Conservation (phyloP, 2,797 vertebrate species). For the Gallirallus australis region DNA sequence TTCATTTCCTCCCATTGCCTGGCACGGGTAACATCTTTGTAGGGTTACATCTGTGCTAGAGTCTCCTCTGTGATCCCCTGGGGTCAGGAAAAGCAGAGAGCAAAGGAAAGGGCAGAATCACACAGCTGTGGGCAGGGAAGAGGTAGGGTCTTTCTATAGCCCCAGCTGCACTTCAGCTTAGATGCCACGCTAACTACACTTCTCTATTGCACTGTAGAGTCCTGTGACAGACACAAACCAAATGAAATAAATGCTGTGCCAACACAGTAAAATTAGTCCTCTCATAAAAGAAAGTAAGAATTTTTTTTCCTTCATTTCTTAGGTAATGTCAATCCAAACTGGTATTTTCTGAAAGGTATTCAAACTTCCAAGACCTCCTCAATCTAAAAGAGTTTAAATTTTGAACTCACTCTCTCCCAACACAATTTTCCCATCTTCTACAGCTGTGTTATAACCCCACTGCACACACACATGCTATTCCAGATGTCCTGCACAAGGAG, state of each 20-base stretch:
- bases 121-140: rapidly evolving
- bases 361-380: background rate
- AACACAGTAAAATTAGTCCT: background rate
- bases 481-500: background rate
- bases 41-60: background rate
- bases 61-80: background rate
- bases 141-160: no score
- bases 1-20: background rate
- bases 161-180: background rate
- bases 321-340: background rate
- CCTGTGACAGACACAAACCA: background rate
- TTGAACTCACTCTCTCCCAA: background rate
- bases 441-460: rapidly evolving
- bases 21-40: background rate
- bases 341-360: background rate
- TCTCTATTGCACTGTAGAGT: background rate
- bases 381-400: background rate
- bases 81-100: background rate
- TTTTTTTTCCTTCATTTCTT: background rate
- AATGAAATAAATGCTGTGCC: background rate
- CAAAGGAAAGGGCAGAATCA: background rate
- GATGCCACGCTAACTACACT: background rate
- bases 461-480: background rate
- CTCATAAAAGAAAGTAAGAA: background rate
- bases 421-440: background rate